A percentile compares a stretch with the other conserved stretches of the same genome.
phyloP scores from a whole-genome alignment of 2,888 invertebrate genomes.

The Penaeus monodon region DNA sequence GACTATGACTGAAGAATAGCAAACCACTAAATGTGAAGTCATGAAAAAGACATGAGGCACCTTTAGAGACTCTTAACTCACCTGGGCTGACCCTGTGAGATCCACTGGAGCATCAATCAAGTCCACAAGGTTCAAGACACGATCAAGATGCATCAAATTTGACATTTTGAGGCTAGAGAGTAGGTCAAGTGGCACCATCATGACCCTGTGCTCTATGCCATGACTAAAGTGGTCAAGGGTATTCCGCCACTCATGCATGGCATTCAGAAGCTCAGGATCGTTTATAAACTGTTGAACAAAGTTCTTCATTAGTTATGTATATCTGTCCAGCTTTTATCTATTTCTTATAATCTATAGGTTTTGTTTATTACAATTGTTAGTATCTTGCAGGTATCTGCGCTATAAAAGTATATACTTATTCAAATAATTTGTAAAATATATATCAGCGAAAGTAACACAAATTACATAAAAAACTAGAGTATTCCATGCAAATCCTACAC shows the following conservation, averaged over 20 bases:
- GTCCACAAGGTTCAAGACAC: conserved; percentile 59
- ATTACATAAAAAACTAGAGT: too few species aligned
- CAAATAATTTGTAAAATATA: too few species aligned
- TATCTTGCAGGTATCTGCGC: too few species aligned
- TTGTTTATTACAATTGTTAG: too few species aligned
- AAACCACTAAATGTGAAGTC: too few species aligned
- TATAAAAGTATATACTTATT: too few species aligned
- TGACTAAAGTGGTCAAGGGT: conserved; percentile 65
- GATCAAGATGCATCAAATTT: conserved; percentile 36
- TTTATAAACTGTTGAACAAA: conserved; percentile 67
- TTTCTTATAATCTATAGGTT: conserved; percentile 72
- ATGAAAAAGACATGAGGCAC: neutral
- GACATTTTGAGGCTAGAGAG: conserved; percentile 48
- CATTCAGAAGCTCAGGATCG: conserved; percentile 73
- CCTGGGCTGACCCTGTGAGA: conserved; percentile 42
- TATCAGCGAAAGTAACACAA: too few species aligned
- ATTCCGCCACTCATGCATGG: conserved; percentile 69
- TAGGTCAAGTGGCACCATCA: conserved; percentile 65
- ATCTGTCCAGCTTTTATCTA: conserved; percentile 80
- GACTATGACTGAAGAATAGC: too few species aligned
- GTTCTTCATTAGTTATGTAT: conserved; percentile 53
- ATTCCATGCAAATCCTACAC: too few species aligned
- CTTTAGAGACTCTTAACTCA: neutral
- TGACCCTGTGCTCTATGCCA: conserved; percentile 63
- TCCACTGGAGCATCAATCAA: conserved; percentile 64